phyloP scores from a whole-genome alignment of 2,797 vertebrate genomes.

The Phataginus tetradactyla region DNA sequence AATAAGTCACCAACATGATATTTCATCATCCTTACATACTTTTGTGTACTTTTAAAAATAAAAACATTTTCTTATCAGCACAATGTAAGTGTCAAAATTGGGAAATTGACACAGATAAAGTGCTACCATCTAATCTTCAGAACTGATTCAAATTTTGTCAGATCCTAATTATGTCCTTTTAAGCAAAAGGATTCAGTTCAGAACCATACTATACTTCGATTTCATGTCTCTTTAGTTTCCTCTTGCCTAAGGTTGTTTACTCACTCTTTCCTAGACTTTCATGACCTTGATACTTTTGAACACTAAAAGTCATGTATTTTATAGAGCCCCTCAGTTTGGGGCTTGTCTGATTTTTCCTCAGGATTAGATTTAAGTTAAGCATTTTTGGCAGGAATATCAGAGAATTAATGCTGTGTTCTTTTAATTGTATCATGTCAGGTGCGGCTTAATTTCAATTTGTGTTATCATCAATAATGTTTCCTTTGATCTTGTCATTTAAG shows the following conservation, averaged over 20 bases:
- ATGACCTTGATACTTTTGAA: neutral
- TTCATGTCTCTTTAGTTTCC: neutral
- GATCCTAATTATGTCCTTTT: neutral
- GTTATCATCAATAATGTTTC: neutral
- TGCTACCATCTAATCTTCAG: neutral
- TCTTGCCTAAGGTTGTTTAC: neutral
- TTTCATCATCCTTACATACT: slow-evolving; percentile 49
- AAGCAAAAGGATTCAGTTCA: neutral
- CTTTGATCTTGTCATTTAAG: neutral
- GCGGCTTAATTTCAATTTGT: neutral
- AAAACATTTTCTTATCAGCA: slow-evolving; percentile 9
- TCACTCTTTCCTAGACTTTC: neutral
- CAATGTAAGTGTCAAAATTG: neutral
- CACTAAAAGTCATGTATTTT: neutral
- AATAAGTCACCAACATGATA: slow-evolving; percentile 7
- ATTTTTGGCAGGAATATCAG: neutral
- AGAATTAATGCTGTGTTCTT: neutral
- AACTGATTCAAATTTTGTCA: neutral
- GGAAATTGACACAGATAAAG: neutral
- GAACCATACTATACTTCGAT: neutral
- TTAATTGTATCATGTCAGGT: neutral
- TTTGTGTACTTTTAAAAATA: slow-evolving; percentile 40
- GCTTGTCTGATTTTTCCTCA: neutral
- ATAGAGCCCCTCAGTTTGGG: neutral
- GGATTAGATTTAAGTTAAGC: neutral